A percentile compares a stretch with the other conserved stretches of the same genome.
phyloP scores from a whole-genome alignment of 2,797 vertebrate genomes.

The Oreonectes daqikongensis region DNA sequence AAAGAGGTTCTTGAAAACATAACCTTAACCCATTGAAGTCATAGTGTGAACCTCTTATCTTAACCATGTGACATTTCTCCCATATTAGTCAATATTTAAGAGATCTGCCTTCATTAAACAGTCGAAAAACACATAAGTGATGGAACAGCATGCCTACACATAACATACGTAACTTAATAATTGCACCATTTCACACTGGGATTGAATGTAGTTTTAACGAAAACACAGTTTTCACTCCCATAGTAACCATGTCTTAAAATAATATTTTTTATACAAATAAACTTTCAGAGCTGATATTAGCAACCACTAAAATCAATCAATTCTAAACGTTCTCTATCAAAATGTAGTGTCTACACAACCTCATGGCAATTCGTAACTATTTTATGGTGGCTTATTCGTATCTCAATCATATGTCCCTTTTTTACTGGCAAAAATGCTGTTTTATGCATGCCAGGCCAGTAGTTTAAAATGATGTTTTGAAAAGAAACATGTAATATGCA shows the following conservation, averaged over 20 bases:
- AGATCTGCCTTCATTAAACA: constrained; percentile 30
- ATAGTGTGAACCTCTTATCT: constrained; percentile 48
- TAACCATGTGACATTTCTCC: constrained; percentile 15
- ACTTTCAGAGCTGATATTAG: too few species aligned
- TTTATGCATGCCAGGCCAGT: too few species aligned
- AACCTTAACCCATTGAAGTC: constrained; percentile 64
- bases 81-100: constrained; percentile 42
- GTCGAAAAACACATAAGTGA: constrained; percentile 5
- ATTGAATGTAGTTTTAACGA: neutral
- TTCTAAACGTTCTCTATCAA: too few species aligned
- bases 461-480: too few species aligned
- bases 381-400: too few species aligned
- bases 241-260: neutral
- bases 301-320: too few species aligned
- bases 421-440: too few species aligned
- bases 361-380: too few species aligned
- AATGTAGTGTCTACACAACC: too few species aligned
- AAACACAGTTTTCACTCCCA: neutral
- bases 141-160: constrained; percentile 1
- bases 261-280: too few species aligned
- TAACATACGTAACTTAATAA: neutral
- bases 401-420: too few species aligned
- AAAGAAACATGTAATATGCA: too few species aligned
- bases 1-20: constrained; percentile 65
- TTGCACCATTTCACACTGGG: neutral